phyloP scores from a whole-genome alignment of 2,113 vertebrate genomes.

The Amazona guildingii region DNA sequence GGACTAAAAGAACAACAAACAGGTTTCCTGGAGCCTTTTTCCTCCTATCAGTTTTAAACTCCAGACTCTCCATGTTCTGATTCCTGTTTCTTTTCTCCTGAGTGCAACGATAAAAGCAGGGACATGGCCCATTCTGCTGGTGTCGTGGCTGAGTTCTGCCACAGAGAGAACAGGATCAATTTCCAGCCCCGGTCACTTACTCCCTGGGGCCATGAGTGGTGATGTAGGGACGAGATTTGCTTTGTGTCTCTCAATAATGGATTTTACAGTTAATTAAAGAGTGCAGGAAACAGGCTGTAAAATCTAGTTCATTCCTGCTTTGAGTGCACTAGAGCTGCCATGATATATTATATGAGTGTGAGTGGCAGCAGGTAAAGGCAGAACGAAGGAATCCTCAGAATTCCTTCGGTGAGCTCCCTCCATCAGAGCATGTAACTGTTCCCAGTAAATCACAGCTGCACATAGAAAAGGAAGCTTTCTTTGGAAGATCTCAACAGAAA shows the following conservation, averaged over 20 bases:
- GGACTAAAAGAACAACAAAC: not conserved
- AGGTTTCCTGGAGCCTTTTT: not conserved
- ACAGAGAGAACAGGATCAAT: not conserved
- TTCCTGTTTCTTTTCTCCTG: not conserved
- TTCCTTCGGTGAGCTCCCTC: not conserved
- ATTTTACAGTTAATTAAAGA: slow-evolving; percentile 61
- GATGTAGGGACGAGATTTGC: slow-evolving; percentile 27
- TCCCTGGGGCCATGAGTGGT: not conserved
- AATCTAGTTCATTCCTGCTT: slow-evolving; percentile 33
- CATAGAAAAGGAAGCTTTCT: not conserved
- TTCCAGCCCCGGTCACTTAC: slow-evolving; percentile 32
- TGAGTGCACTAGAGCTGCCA: not conserved
- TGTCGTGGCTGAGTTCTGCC: not conserved
- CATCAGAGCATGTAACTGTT: not conserved
- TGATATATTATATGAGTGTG: not conserved
- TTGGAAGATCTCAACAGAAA: not conserved
- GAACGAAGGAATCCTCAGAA: not conserved
- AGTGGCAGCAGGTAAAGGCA: not conserved
- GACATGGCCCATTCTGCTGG: not conserved
- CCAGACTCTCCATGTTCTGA: not conserved
- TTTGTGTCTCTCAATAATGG: slow-evolving; percentile 44
- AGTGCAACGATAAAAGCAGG: not conserved
- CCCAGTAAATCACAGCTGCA: not conserved
- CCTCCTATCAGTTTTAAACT: not conserved
- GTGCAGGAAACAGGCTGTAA: slow-evolving; percentile 10